phyloP scores from a whole-genome alignment of 30 jellyfish, hydroid and myxozoan species.

The Pseudorhiza aurosa region DNA sequence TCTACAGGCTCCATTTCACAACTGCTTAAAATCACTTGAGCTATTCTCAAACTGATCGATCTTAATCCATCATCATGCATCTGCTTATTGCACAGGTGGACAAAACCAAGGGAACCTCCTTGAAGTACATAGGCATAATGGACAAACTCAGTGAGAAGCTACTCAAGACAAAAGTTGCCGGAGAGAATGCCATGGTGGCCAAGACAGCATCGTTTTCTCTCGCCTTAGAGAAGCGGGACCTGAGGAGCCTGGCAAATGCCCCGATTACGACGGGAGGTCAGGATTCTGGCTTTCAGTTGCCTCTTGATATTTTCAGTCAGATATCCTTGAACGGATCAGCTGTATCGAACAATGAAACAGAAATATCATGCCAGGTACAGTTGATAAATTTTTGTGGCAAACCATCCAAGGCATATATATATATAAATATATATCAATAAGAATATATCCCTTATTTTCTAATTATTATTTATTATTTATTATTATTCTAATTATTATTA shows the following conservation, averaged over 20 bases:
- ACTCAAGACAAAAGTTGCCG: slow-evolving; percentile 43
- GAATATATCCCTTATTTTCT: too few species aligned
- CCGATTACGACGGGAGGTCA: slow-evolving; percentile 34
- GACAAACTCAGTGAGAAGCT: slow-evolving; percentile 34
- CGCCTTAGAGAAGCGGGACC: slow-evolving; percentile 19
- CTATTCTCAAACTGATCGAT: too few species aligned
- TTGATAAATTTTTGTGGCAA: too few species aligned
- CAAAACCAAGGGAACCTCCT: slow-evolving; percentile 25
- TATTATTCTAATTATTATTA: too few species aligned
- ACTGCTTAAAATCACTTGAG: too few species aligned
- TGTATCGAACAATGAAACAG: neutral
- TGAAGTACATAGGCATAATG: slow-evolving; percentile 8
- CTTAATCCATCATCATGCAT: too few species aligned
- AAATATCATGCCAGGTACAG: slow-evolving; percentile 57
- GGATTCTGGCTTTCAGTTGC: slow-evolving; percentile 13
- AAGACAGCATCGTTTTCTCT: slow-evolving; percentile 28
- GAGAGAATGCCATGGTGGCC: slow-evolving; percentile 51
- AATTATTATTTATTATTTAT: too few species aligned
- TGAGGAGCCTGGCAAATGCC: slow-evolving; percentile 6
- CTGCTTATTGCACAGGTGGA: too few species aligned
- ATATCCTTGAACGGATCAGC: slow-evolving; percentile 11
- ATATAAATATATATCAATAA: too few species aligned
- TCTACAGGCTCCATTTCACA: too few species aligned
- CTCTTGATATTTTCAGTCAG: slow-evolving; percentile 17
- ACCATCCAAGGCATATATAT: too few species aligned